Conservation (phyloP, 2,888 invertebrate species). For the Acanthoscelides obtectus region DNA sequence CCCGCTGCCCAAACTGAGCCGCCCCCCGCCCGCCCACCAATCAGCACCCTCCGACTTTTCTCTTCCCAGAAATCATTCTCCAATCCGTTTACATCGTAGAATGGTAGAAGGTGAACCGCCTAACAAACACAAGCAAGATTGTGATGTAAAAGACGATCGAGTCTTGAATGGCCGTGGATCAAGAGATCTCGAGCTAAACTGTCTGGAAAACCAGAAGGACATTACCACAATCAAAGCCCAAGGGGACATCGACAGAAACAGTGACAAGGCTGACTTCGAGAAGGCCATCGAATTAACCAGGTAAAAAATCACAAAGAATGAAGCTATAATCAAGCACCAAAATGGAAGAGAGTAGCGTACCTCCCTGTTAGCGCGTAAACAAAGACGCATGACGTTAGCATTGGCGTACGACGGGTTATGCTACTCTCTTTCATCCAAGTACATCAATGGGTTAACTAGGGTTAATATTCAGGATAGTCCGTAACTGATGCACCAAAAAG, state of each 20-base stretch:
- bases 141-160: constrained; percentile 84
- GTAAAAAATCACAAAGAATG: too few relatives aligned
- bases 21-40: constrained; percentile 14
- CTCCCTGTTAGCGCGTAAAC: too few relatives aligned
- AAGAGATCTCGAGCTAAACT: constrained; percentile 54
- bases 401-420: too few relatives aligned
- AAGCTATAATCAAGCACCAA: too few relatives aligned
- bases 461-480: too few relatives aligned
- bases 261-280: constrained; percentile 81
- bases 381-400: too few relatives aligned
- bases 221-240: constrained; percentile 38
- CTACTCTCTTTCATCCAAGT: too few relatives aligned
- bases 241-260: constrained; percentile 54
- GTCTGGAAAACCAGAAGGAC: constrained; percentile 29
- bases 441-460: too few relatives aligned
- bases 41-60: constrained; percentile 6
- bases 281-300: constrained; percentile 76
- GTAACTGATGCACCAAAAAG: too few relatives aligned
- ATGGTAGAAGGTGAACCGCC: constrained; percentile 88
- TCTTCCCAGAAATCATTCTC: constrained; percentile 13
- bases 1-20: constrained; percentile 40
- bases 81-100: constrained; percentile 56
- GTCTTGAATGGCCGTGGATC: constrained; percentile 73
- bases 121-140: constrained; percentile 67
- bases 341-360: too few relatives aligned